Conservation (phyloP, 1,140 invertebrate species). For the fruit fly (Drosophila melanogaster) region Release_6_plus_ISO1_MT NC_004354.4:13013501-13014000, state of each 20-base stretch:
- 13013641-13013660: constrained; percentile 15
- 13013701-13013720: constrained; percentile 1
- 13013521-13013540: constrained; percentile 24
- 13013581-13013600: constrained; percentile 56
- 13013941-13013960: constrained; percentile 4
- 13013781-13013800: constrained; percentile 27
- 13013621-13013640: constrained; percentile 25
- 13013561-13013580: constrained; percentile 68
- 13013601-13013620: constrained; percentile 68
- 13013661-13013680: constrained; percentile 44
- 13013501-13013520: constrained; percentile 70
- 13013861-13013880: constrained; percentile 66
- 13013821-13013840: constrained; percentile 33
- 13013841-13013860: constrained; percentile 26
- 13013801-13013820: not conserved
- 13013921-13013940: constrained; percentile 3
- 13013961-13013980: not conserved
- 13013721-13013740: not conserved
- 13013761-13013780: constrained; percentile 4
- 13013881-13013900: constrained; percentile 25
- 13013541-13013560: constrained; percentile 47
- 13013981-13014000: not conserved
- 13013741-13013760: not conserved
- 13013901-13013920: constrained; percentile 41
- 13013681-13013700: constrained; percentile 59